A percentile compares a stretch with the other conserved stretches of the same genome.
These are phyloP conservation scores for Aleiodes leptofemur DNA, from an alignment of 2,888 invertebrate genomes.

Conservation along the genomic window DNA sequence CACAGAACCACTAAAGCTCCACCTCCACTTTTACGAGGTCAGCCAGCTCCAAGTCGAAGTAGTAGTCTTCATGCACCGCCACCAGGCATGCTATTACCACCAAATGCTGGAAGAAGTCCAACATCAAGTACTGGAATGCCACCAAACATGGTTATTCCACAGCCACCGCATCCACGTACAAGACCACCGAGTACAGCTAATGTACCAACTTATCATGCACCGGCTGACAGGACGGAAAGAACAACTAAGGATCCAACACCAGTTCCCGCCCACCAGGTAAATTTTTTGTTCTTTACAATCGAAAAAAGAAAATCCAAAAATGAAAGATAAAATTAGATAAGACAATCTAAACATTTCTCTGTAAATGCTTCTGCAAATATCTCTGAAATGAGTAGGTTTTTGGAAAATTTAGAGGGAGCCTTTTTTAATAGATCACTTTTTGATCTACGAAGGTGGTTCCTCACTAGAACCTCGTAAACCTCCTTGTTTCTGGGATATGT, in stretches of 20 bases:
- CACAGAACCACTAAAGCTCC: slow-evolving; percentile 72
- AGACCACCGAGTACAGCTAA: slow-evolving; percentile 67
- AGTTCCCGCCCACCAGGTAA: slow-evolving; percentile 72
- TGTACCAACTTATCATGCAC: slow-evolving; percentile 72
- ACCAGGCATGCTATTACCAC: slow-evolving; percentile 76
- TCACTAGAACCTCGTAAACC: too few species aligned
- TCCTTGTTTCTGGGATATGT: too few species aligned
- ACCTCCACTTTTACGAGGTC: slow-evolving; percentile 72
- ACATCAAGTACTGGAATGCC: slow-evolving; percentile 75
- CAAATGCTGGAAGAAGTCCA: slow-evolving; percentile 75
- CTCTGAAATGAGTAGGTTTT: too few species aligned
- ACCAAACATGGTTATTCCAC: slow-evolving; percentile 76
- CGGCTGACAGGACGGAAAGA: slow-evolving; percentile 73
- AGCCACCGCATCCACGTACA: slow-evolving; percentile 75
- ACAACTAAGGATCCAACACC: slow-evolving; percentile 74
- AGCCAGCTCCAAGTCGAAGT: slow-evolving; percentile 71
- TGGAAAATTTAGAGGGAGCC: too few species aligned
- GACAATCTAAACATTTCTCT: slow-evolving; percentile 12
- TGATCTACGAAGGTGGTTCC: too few species aligned
- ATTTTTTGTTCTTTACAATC: not conserved
- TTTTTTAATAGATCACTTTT: too few species aligned
- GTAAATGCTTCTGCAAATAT: too few species aligned
- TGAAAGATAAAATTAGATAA: not conserved
- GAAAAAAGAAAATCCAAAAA: slow-evolving; percentile 14
- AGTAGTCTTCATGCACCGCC: slow-evolving; percentile 75